Evolutionary conservation across 1,140 invertebrate genomes (phyloP).

Genomic region (Drosophila ohnishii): DNA sequence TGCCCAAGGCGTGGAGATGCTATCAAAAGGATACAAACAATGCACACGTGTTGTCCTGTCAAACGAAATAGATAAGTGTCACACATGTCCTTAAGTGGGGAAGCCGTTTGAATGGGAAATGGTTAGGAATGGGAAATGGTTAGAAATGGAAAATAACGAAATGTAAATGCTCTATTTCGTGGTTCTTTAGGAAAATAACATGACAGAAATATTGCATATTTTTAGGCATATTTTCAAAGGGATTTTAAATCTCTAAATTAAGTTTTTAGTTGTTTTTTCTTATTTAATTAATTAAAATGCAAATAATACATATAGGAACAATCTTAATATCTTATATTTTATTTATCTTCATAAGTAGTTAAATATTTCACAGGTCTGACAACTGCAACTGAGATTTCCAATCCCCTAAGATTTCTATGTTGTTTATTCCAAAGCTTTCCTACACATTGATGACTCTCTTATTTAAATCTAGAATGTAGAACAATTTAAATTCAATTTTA

Average conservation of each 20-base stretch:
- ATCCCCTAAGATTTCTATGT: background rate
- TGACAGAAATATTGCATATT: no score
- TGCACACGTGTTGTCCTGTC: slow-evolving; percentile 31
- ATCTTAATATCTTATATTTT: no score
- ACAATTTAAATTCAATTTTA: slow-evolving; percentile 24
- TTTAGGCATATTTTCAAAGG: no score
- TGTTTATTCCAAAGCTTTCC: background rate
- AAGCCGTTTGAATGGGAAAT: background rate
- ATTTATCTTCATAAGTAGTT: no score
- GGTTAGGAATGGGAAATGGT: background rate
- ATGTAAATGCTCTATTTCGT: background rate
- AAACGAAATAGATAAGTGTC: slow-evolving; percentile 26
- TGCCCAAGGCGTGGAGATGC: slow-evolving; percentile 16
- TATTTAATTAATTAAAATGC: no score
- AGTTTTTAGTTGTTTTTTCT: no score
- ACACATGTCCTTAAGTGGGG: slow-evolving; percentile 11
- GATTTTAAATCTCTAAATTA: background rate
- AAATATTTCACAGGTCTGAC: background rate
- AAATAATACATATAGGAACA: no score
- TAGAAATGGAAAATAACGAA: background rate
- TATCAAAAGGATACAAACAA: slow-evolving; percentile 38
- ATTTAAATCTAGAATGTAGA: background rate
- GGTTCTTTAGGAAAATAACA: background rate
- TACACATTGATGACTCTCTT: background rate
- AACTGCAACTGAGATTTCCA: background rate